A percentile compares a stretch with the other conserved stretches of the same genome.
Evolutionary conservation across 2,797 vertebrate species (phyloP).

Genomic region (Emydoidea blandingii): DNA sequence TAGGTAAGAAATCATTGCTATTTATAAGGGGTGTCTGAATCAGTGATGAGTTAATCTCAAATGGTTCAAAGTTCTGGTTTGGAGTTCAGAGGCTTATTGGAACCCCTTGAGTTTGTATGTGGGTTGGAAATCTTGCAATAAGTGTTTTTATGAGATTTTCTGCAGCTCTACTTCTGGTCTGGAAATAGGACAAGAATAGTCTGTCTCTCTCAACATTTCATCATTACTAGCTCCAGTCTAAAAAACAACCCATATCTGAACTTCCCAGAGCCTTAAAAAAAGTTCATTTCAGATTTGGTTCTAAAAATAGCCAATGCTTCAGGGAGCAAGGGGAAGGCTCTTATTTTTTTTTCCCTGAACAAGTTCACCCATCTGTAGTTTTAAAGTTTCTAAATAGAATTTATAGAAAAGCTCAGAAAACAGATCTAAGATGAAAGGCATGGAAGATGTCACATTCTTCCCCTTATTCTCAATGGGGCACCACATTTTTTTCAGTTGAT

Average conservation of each 20-base stretch:
- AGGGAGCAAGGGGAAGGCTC: neutral
- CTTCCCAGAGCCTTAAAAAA: neutral
- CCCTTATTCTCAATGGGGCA: neutral
- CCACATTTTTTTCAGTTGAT: neutral
- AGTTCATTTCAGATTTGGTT: neutral
- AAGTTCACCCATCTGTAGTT: neutral
- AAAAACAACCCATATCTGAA: neutral
- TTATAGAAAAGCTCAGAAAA: neutral
- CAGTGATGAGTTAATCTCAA: neutral
- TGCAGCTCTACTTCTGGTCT: neutral
- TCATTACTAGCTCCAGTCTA: constrained; percentile 10
- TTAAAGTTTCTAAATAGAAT: neutral
- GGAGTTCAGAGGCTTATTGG: neutral
- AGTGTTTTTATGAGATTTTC: neutral
- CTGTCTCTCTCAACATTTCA: neutral
- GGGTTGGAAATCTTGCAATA: neutral
- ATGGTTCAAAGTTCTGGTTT: neutral
- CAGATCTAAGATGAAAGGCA: neutral
- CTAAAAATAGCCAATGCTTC: neutral
- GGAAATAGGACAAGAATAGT: neutral
- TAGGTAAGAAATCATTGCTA: neutral
- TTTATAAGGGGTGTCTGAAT: neutral
- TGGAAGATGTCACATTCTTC: neutral
- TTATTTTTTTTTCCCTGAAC: neutral
- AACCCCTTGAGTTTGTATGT: neutral